Evolutionary conservation across 1,140 invertebrate genomes (phyloP), one percentile per base, ranked within the genome.

Genomic region (Caenorhabditis remanei): DNA sequence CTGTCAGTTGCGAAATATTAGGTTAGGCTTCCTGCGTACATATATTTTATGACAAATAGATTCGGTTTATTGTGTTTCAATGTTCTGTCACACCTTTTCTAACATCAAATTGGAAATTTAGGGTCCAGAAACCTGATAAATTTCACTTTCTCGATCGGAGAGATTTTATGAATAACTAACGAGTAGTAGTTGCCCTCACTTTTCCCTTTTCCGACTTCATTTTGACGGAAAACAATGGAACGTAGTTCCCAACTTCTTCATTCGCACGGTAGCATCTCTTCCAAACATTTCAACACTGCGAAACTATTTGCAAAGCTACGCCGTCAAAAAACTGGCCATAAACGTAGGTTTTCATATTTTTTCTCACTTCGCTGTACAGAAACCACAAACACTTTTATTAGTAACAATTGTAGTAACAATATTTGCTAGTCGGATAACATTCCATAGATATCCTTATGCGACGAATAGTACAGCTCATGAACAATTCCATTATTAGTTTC

Each of bases 401-500:
- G 71, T 50, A 43, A 41, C 71, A 79, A 79, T 53, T 48, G 71
- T 50, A 50, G 46, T 24, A 50, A 79, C 46, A 79, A 71, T 71
- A n/a, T 71, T 71, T 71, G 65, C n/a, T 24, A 24, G 71, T 11
- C 7, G 46, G 71, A 71, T 19, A 46, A 32, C 8, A 43, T 71
- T 32, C 0, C 41, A 46, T 24, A 21, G 19, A 79, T 79, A 50
- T 50, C 14, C 41, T 13, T 43, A 46, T 71, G 13, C 24, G n/a
- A 13, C 61, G 32, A 32, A 63, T 63, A 40, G 71, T 79, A 50
- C 71, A 46, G 71, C 71, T 79, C 71, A 79, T 79, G 46, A 79
- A 79, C 71, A 79, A 79, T 79, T 79, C 71, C 43, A 79, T 79
- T 79, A 79, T 79, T 71, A 43, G 40, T 19, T 65, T 19, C 46